Evolutionary conservation across 2,797 vertebrate genomes (phyloP).

Genomic region (Rhabdophis nuchalis): DNA sequence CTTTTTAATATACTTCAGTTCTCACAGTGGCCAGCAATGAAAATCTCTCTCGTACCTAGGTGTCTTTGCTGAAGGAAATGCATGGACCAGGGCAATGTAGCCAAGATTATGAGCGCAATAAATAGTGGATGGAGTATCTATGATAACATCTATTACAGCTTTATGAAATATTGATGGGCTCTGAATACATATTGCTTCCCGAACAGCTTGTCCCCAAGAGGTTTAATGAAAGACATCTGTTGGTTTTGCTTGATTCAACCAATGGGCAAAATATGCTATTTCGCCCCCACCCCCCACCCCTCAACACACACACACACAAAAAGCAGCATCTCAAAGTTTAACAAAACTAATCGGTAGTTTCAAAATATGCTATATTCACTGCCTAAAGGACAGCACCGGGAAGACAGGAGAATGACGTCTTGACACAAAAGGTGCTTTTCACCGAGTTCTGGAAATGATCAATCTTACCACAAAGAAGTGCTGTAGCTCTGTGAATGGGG

Average conservation of each 20-base stretch:
- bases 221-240: slow-evolving; percentile 70
- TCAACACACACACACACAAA: too few species aligned
- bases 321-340: not conserved
- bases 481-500: slow-evolving; percentile 20
- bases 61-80: not conserved
- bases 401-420: not conserved
- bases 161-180: slow-evolving; percentile 66
- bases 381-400: not conserved
- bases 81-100: slow-evolving; percentile 30
- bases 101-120: slow-evolving; percentile 55
- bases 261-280: slow-evolving; percentile 23
- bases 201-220: slow-evolving; percentile 60
- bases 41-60: slow-evolving; percentile 28
- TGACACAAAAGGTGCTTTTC: not conserved
- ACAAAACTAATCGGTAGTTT: slow-evolving; percentile 7
- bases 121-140: slow-evolving; percentile 62
- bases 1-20: slow-evolving; percentile 39
- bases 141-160: slow-evolving; percentile 66
- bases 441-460: slow-evolving; percentile 30
- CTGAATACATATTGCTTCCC: slow-evolving; percentile 65
- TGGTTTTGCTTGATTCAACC: slow-evolving; percentile 53
- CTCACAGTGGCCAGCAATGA: slow-evolving; percentile 14
- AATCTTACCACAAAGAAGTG: slow-evolving; percentile 23
- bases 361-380: slow-evolving; percentile 10
- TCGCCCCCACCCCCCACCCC: not conserved